Evolutionary conservation across 2,797 vertebrate species (phyloP).

Genomic region (Manis javanica): DNA sequence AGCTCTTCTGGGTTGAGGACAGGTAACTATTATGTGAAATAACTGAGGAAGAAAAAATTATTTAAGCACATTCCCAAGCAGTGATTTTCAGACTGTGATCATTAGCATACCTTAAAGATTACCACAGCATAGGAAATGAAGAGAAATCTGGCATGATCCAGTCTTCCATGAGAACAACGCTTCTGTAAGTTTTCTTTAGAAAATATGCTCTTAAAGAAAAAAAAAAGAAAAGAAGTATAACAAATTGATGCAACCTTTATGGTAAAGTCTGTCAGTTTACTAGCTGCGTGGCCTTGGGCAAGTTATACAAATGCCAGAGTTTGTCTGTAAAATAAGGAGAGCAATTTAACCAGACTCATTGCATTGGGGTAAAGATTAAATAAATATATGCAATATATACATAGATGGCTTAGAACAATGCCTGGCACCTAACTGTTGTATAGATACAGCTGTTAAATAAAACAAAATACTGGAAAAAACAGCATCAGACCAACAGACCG

Average conservation of each 20-base stretch:
- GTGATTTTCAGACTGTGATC: constrained; percentile 2
- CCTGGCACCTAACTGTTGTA: background rate
- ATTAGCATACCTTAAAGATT: background rate
- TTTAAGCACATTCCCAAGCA: background rate
- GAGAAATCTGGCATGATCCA: background rate
- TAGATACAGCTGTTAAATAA: background rate
- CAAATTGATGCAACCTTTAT: background rate
- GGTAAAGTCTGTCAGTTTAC: background rate
- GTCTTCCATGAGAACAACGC: background rate
- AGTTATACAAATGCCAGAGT: background rate
- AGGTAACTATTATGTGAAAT: constrained; percentile 8
- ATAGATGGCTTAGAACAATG: background rate
- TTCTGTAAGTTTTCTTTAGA: background rate
- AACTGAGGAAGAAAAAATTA: background rate
- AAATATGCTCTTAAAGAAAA: background rate
- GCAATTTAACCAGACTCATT: constrained; percentile 17
- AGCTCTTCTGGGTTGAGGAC: background rate
- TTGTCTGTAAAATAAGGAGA: background rate
- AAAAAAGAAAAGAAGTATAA: background rate
- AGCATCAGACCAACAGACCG: background rate
- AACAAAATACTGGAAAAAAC: background rate
- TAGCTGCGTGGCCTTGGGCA: background rate
- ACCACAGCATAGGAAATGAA: background rate
- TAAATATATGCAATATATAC: background rate
- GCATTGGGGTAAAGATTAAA: background rate